Percentiles rank a stretch among this genome's conserved stretches.
Conservation (phyloP, 2,888 invertebrate species). For the Clitarchus hookeri region DNA sequence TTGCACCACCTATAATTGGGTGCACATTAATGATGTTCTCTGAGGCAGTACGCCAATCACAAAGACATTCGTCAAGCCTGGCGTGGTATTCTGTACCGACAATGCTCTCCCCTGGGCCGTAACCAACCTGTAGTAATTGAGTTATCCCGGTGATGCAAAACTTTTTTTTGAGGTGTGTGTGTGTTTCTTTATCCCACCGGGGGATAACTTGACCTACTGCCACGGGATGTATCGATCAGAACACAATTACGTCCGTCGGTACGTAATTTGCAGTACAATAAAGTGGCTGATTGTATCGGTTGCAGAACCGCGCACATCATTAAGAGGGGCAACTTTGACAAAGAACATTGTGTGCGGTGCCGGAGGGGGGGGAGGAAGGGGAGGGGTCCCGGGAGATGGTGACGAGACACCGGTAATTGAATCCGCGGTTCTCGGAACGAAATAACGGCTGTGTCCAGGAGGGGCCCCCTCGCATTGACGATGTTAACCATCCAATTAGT, state of each 20-base stretch:
- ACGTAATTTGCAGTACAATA: constrained; percentile 7
- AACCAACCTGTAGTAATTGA: no score
- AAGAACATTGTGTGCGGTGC: neutral
- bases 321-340: no score
- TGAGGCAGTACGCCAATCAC: no score
- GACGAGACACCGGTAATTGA: neutral
- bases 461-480: neutral
- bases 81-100: no score
- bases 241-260: neutral
- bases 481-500: neutral
- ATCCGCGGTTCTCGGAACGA: neutral
- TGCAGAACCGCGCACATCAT: neutral
- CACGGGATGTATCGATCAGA: neutral
- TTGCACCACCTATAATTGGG: no score
- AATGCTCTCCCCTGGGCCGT: no score
- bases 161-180: no score
- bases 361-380: neutral
- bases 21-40: no score
- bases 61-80: no score
- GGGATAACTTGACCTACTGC: neutral
- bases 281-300: constrained; percentile 1
- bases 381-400: neutral
- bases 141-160: no score
- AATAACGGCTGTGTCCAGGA: neutral
- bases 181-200: no score